Evolutionary conservation across 2,888 invertebrate species (phyloP), one percentile per base, ranked within the genome.

Genomic region (Cheiracanthium punctorium): DNA sequence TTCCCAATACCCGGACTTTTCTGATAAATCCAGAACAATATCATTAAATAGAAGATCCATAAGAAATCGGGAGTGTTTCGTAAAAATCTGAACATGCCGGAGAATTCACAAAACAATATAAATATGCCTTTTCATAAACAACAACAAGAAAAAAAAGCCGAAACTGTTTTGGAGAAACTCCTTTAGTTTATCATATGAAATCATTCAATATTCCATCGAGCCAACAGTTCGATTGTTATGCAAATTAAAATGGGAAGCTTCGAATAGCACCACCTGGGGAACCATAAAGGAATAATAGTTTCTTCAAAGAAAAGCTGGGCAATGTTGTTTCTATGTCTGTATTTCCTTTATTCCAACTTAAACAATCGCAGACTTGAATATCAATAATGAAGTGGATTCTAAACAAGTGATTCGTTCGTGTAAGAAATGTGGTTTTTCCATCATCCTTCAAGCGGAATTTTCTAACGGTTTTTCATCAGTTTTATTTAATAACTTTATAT

Each of bases 201-300:
- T 71, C 71, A 71, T 33, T 71, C 71, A 37, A 41, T 33, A 33
- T 71, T 71, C 33, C n/a, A 33, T 37, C n/a, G 30, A 28, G n/a
- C 69, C 52, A 80, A 30, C 32, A 30, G 30, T 30, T 30, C 64
- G 48, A 82, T 72, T 67, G 67, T 72, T 72, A 82, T 82, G 82
- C 77, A 82, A 77, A 82, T 82, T 20, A 58, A 82, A 77, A 76
- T 73, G 70, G 64, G 67, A 64, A 76, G 48, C 65, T 41, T 37
- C 58, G 17, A 17, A 72, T 32, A 77, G 67, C 33, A 73, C 75
- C 82, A 82, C 82, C 82, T 77, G 82, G 65, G 81, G 67, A 77
- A 77, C 41, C 17, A 28, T 24, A 20, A 24, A 2, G 58, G 12
- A 58, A 58, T 20, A 58, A 58, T 58, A 24, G 24, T 1, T 58